A percentile compares a stretch with the other conserved stretches of the same genome.
Conservation (phyloP, 2,797 vertebrate species). For the Acrossocheilus fasciatus region DNA sequence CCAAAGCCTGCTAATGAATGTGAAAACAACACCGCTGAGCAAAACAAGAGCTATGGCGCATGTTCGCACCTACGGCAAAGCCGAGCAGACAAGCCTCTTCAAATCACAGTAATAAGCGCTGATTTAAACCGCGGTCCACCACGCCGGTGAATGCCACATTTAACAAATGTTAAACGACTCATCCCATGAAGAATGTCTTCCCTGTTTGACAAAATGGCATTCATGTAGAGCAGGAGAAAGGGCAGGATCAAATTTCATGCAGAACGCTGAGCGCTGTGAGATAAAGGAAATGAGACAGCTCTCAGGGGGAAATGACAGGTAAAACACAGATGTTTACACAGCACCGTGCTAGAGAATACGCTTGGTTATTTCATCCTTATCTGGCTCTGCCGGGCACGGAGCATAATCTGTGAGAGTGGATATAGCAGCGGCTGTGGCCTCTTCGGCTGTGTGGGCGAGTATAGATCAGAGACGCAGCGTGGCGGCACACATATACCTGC, state of each 20-base stretch:
- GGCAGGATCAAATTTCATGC: slow-evolving; percentile 62
- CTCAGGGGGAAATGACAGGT: slow-evolving; percentile 65
- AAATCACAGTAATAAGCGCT: slow-evolving; percentile 49
- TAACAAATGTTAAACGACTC: slow-evolving; percentile 57
- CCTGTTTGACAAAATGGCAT: slow-evolving; percentile 65
- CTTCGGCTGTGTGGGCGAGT: slow-evolving; percentile 42
- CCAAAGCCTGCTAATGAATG: slow-evolving; percentile 52
- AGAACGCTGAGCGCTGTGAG: slow-evolving; percentile 57
- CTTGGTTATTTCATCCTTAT: slow-evolving; percentile 59
- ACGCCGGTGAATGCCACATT: slow-evolving; percentile 49
- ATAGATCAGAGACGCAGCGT: slow-evolving; percentile 54
- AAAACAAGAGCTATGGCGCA: slow-evolving; percentile 43
- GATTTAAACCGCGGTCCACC: slow-evolving; percentile 54
- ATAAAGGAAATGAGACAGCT: slow-evolving; percentile 68
- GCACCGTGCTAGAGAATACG: slow-evolving; percentile 43
- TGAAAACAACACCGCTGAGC: slow-evolving; percentile 49
- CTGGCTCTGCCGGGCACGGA: slow-evolving; percentile 40
- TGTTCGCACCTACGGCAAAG: slow-evolving; percentile 53
- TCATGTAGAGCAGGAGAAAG: slow-evolving; percentile 63
- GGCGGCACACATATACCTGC: slow-evolving; percentile 39
- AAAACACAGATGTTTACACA: slow-evolving; percentile 67
- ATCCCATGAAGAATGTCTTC: slow-evolving; percentile 54
- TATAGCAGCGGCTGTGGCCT: slow-evolving; percentile 37
- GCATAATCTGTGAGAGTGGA: slow-evolving; percentile 49
- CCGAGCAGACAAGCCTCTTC: slow-evolving; percentile 36